phyloP scores from a whole-genome alignment of 2,888 invertebrate species.

The Andrena flavipes region DNA sequence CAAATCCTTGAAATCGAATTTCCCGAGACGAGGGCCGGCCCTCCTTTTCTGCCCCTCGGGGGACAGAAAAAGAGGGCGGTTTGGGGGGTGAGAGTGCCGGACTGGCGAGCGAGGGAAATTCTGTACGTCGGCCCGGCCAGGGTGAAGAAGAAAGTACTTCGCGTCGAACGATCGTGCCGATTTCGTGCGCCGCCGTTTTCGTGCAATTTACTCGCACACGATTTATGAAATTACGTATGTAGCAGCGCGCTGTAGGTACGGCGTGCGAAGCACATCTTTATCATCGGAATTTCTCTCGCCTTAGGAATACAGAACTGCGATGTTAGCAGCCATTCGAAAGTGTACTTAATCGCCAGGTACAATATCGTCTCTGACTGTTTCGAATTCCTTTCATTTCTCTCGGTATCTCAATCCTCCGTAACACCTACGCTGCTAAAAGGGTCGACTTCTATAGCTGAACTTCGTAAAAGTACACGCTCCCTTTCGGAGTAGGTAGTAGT shows the following conservation, averaged over 20 bases:
- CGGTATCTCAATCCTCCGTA: background rate
- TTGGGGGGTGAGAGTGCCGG: constrained; percentile 22
- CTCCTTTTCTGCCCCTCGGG: constrained; percentile 37
- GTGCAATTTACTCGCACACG: constrained; percentile 62
- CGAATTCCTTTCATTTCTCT: background rate
- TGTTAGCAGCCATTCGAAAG: background rate
- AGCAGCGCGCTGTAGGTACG: background rate
- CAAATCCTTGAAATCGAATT: constrained; percentile 72
- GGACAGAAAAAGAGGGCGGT: constrained; percentile 21
- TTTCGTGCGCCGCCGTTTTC: constrained; percentile 60
- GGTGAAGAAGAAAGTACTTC: constrained; percentile 30
- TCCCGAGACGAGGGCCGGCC: constrained; percentile 65
- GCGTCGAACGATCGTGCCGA: constrained; percentile 52
- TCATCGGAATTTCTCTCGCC: constrained; percentile 30
- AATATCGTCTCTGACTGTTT: constrained; percentile 8
- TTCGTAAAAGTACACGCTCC: background rate
- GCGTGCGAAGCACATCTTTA: constrained; percentile 19
- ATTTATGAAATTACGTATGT: constrained; percentile 59
- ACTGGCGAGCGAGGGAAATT: constrained; percentile 51
- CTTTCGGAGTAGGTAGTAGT: background rate
- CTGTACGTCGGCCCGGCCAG: constrained; percentile 34
- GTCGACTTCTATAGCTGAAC: background rate
- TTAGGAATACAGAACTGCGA: background rate
- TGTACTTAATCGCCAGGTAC: background rate
- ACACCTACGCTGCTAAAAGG: background rate